Base-by-base conservation (phyloP, 2,113 vertebrate genomes). In the Oryzias curvinotus region DNA sequence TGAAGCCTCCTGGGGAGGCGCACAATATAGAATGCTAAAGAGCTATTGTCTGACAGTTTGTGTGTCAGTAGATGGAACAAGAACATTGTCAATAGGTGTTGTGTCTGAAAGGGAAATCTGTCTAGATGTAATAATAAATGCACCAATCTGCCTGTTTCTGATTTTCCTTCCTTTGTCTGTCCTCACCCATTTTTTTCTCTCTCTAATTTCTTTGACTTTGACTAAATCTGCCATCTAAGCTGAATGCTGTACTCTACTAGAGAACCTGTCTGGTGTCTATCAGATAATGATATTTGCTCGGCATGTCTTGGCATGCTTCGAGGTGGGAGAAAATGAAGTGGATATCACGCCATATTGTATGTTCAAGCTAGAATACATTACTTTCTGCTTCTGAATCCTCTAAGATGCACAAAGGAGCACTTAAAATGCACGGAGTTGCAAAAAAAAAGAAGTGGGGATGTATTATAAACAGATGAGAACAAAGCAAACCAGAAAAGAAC, bases 261-360 rank as follows among this genome's bases (percentile, higher is more conserved):
- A 80, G 80, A 85, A 66, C 69, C 68, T 16, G 57, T 42, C 63
- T 42, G 73, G 76, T 71, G 75, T 69, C 63, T 75, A 60, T 77
- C 73, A 57, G 81, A 71, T 73, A 42, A 45, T 83, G 85, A 88
- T 86, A 80, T 85, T 83, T 73, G 76, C 64, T 64, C 68, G 28
- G 77, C n/a, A 86, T 81, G 82, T 76, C 36, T 28, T 16, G 61
- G 66, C 82, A 77, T 72, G 75, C 68, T 70, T 77, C 42, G 46
- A 63, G 68, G 66, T 71, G 68, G 57, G 65, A 75, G 82, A 68
- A 81, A 86, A 84, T 80, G 75, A 81, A 81, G 82, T 65, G 42
- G 79, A 83, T 81, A 76, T 73, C 71, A 83, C 68, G 49, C 52
- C 1, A 16, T 52, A 45, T 28, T 36, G 36, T 2, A 12, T 25